Percentiles rank a stretch among this genome's conserved stretches.
phyloP scores from a whole-genome alignment of 2,113 vertebrate genomes.

The Melanostigma gelatinosum region DNA sequence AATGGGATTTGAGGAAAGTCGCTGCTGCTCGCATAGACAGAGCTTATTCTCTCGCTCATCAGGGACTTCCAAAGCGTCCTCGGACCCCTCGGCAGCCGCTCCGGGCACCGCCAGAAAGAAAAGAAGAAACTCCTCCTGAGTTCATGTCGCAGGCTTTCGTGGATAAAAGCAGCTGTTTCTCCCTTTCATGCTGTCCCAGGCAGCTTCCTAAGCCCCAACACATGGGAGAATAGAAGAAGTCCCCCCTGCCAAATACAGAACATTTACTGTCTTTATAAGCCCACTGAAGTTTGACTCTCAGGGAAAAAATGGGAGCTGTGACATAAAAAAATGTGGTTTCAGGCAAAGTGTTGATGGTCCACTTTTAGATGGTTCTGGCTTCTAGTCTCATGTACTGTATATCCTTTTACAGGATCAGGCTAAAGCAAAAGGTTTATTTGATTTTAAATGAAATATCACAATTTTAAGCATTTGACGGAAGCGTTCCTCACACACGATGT shows the following conservation, averaged over 20 bases:
- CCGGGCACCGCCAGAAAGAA: constrained; percentile 6
- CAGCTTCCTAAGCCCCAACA: constrained; percentile 62
- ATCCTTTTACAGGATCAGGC: not conserved
- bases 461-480: not conserved
- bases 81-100: constrained; percentile 55
- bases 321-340: constrained; percentile 28
- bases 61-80: constrained; percentile 63
- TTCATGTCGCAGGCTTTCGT: constrained; percentile 55
- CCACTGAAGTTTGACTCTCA: constrained; percentile 32
- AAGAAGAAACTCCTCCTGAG: constrained; percentile 27
- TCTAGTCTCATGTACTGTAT: not conserved
- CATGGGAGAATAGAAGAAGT: constrained; percentile 52
- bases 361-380: not conserved
- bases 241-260: constrained; percentile 39
- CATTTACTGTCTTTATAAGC: constrained; percentile 56
- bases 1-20: constrained; percentile 69
- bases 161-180: constrained; percentile 74
- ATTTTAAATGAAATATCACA: not conserved
- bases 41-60: constrained; percentile 70
- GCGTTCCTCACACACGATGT: not conserved
- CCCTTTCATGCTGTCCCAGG: constrained; percentile 63
- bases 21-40: constrained; percentile 57
- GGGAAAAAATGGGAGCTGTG: constrained; percentile 17
- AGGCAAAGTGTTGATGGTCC: not conserved
- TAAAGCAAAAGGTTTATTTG: not conserved